These are phyloP conservation scores for Rhamphomyia laevipes DNA, from an alignment of 2,888 invertebrate species.

Conservation along the genomic window DNA sequence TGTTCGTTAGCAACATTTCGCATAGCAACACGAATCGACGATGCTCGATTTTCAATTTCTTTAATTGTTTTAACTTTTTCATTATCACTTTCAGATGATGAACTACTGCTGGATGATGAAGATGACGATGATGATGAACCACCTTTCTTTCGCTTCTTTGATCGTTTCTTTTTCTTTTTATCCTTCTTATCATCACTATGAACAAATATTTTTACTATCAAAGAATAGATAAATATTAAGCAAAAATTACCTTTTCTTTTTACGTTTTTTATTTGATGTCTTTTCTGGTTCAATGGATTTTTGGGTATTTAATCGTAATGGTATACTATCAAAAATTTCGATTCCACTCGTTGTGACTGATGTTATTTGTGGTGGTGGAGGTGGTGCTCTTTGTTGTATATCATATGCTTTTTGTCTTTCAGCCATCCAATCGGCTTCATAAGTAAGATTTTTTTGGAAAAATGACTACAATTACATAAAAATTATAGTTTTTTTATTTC, in stretches of 20 bases:
- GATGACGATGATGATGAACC: constrained; percentile 20
- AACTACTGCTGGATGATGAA: constrained; percentile 22
- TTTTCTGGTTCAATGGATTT: constrained; percentile 39
- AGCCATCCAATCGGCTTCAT: constrained; percentile 78
- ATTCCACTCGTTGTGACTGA: constrained; percentile 20
- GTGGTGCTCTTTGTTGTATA: constrained; percentile 33
- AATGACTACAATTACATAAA: constrained; percentile 47
- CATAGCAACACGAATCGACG: constrained; percentile 55
- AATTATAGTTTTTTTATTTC: not conserved
- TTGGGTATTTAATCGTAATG: constrained; percentile 14
- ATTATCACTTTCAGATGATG: constrained; percentile 23
- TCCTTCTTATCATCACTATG: constrained; percentile 32
- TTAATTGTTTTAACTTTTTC: constrained; percentile 7
- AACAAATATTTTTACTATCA: not conserved
- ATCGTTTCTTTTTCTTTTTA: constrained; percentile 42
- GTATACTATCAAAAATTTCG: constrained; percentile 16
- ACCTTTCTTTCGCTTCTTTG: constrained; percentile 38
- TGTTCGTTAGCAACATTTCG: constrained; percentile 41
- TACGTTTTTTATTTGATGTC: constrained; percentile 37
- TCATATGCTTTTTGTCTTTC: constrained; percentile 64
- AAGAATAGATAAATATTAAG: not conserved
- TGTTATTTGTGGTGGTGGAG: constrained; percentile 24
- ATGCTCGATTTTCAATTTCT: constrained; percentile 38
- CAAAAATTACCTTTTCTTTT: constrained; percentile 43
- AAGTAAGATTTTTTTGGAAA: constrained; percentile 72